These are phyloP conservation scores for Calameuta filiformis DNA, from an alignment of 2,888 invertebrate species.

Conservation along the genomic window DNA sequence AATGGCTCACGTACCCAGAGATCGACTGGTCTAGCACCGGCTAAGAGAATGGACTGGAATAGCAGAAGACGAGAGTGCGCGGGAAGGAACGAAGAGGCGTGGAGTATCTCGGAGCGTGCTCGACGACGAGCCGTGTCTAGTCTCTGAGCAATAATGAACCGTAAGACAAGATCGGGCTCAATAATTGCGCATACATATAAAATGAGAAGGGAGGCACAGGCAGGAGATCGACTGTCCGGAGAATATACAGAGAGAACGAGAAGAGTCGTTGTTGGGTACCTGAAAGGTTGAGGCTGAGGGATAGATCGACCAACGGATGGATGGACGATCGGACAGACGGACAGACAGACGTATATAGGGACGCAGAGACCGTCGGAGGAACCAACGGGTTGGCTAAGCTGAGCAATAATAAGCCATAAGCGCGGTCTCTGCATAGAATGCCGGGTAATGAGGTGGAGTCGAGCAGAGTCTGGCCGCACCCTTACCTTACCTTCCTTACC, in stretches of 20 bases:
- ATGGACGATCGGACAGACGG: not conserved
- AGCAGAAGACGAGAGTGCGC: no score
- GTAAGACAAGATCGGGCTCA: slow-evolving; percentile 46
- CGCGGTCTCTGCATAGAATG: slow-evolving; percentile 65
- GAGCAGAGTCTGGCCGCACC: slow-evolving; percentile 64
- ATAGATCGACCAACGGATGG: not conserved
- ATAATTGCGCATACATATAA: slow-evolving; percentile 55
- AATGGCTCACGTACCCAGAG: no score
- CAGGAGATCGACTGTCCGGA: not conserved
- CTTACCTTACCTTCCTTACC: slow-evolving; percentile 51
- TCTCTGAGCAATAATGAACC: slow-evolving; percentile 42
- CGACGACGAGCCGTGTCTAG: slow-evolving; percentile 15
- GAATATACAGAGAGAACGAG: not conserved
- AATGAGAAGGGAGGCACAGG: slow-evolving; percentile 27
- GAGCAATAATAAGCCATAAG: slow-evolving; percentile 66
- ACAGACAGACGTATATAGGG: slow-evolving; percentile 4
- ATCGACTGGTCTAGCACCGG: no score
- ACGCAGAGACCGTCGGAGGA: not conserved
- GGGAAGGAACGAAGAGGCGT: not conserved
- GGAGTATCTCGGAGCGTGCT: not conserved
- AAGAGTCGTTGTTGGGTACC: no score
- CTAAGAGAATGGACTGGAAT: no score
- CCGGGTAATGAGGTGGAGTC: slow-evolving; percentile 66
- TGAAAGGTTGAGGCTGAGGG: not conserved
- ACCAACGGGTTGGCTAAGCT: slow-evolving; percentile 45